Percentiles rank a stretch among this genome's conserved stretches.
phyloP scores from a whole-genome alignment of 2,113 vertebrate genomes.

The Festucalex cinctus region DNA sequence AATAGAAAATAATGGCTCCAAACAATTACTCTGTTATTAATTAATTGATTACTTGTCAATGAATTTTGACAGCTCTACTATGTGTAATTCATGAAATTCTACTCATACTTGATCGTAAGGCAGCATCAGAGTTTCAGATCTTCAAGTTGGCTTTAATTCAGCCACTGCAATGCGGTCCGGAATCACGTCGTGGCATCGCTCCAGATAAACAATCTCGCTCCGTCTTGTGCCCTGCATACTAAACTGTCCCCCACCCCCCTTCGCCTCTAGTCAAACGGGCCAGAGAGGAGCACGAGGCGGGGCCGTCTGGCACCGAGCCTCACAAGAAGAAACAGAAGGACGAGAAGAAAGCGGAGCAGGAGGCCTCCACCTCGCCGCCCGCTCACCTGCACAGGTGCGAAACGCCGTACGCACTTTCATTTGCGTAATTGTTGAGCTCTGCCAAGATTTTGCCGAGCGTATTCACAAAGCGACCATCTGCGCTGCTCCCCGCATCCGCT shows the following conservation, averaged over 20 bases:
- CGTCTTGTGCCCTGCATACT: conserved; percentile 38
- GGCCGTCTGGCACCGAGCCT: conserved; percentile 42
- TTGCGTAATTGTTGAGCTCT: background rate
- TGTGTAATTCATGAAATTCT: too few relatives aligned
- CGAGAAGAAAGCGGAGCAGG: conserved; percentile 40
- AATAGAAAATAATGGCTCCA: too few relatives aligned
- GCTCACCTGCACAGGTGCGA: conserved; percentile 46
- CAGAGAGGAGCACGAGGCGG: conserved; percentile 54
- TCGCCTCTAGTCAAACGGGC: conserved; percentile 64
- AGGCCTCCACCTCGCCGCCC: conserved; percentile 21
- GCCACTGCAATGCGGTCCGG: conserved; percentile 13
- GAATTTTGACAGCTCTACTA: too few relatives aligned
- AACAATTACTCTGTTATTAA: too few relatives aligned
- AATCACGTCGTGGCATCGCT: conserved; percentile 10
- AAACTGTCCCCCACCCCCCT: conserved; percentile 31
- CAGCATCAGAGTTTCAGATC: background rate
- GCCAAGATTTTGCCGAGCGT: background rate
- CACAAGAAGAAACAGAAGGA: conserved; percentile 68
- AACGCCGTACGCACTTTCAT: background rate
- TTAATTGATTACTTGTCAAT: too few relatives aligned
- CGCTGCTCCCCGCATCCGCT: background rate
- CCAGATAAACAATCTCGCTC: conserved; percentile 21
- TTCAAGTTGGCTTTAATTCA: conserved; percentile 2
- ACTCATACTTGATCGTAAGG: too few relatives aligned
- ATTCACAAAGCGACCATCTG: background rate